Evolutionary conservation across 2,888 invertebrate genomes (phyloP).

Genomic region (Oligia latruncula): DNA sequence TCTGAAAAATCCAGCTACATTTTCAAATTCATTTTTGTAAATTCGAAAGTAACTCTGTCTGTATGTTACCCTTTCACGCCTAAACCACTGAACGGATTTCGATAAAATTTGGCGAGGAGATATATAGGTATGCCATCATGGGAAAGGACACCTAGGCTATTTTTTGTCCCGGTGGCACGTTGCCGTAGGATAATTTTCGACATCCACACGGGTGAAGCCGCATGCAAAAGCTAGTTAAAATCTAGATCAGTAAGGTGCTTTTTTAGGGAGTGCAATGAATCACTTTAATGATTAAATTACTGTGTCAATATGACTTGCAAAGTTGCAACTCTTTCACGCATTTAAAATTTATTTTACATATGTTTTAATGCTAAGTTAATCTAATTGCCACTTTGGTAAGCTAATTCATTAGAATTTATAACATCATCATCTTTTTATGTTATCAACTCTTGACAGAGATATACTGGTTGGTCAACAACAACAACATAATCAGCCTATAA

Average conservation of each 20-base stretch:
- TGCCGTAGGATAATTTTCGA: not conserved
- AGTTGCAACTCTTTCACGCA: not conserved
- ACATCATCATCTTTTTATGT: slow-evolving; percentile 2
- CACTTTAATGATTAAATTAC: slow-evolving; percentile 2
- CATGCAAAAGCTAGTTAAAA: no score
- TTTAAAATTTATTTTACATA: not conserved
- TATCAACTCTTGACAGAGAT: slow-evolving; percentile 9
- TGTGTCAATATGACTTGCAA: slow-evolving; percentile 7
- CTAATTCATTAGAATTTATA: not conserved
- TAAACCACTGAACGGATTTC: not conserved
- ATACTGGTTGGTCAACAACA: no score
- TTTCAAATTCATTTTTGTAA: not conserved
- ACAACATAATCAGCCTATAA: no score
- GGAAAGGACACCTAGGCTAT: not conserved
- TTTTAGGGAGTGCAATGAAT: not conserved
- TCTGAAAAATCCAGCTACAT: not conserved
- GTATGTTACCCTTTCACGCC: not conserved
- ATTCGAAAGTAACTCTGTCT: not conserved
- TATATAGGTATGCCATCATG: not conserved
- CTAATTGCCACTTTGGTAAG: not conserved
- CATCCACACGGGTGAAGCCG: not conserved
- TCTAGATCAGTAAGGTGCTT: not conserved
- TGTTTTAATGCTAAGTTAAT: slow-evolving; percentile 17
- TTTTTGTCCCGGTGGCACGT: not conserved
- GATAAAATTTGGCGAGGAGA: not conserved